Evolutionary conservation across 1,140 invertebrate species (phyloP).

Genomic region (Neodiprion virginianus): DNA sequence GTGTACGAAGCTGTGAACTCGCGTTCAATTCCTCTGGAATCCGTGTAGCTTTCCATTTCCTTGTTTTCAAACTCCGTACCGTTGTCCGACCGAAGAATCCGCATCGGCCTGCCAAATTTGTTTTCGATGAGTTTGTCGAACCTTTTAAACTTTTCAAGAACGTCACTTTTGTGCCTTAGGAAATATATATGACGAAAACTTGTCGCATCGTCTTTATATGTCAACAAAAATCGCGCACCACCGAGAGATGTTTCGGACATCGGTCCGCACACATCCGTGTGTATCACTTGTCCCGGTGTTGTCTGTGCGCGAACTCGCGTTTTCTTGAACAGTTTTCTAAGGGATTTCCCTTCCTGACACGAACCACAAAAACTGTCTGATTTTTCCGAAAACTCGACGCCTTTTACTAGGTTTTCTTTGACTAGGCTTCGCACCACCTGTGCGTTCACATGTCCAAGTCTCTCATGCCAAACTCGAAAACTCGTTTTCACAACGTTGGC

Average conservation of each 20-base stretch:
- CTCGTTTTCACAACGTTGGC: slow-evolving; percentile 13
- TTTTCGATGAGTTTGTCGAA: slow-evolving; percentile 33
- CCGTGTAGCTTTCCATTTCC: slow-evolving; percentile 22
- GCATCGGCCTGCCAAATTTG: slow-evolving; percentile 29
- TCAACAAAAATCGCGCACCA: slow-evolving; percentile 49
- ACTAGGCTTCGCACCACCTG: slow-evolving; percentile 19
- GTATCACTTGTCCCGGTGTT: slow-evolving; percentile 36
- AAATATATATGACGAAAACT: slow-evolving; percentile 47
- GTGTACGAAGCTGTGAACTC: slow-evolving; percentile 44
- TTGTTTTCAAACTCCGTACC: slow-evolving; percentile 29
- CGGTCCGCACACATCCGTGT: slow-evolving; percentile 51
- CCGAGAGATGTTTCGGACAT: slow-evolving; percentile 40
- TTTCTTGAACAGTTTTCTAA: slow-evolving; percentile 32
- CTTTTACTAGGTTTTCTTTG: slow-evolving; percentile 22
- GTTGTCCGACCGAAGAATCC: slow-evolving; percentile 32
- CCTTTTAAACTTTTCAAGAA: slow-evolving; percentile 42
- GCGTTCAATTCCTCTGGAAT: slow-evolving; percentile 21
- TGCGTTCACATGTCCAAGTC: slow-evolving; percentile 27
- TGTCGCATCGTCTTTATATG: slow-evolving; percentile 50
- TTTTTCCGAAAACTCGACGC: slow-evolving; percentile 14
- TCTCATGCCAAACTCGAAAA: slow-evolving; percentile 26
- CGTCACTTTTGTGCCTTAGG: slow-evolving; percentile 52
- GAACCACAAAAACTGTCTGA: slow-evolving; percentile 32
- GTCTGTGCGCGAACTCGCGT: slow-evolving; percentile 12
- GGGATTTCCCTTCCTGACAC: slow-evolving; percentile 41